Conservation (phyloP, 2,888 invertebrate genomes). For the Pteria penguin region DNA sequence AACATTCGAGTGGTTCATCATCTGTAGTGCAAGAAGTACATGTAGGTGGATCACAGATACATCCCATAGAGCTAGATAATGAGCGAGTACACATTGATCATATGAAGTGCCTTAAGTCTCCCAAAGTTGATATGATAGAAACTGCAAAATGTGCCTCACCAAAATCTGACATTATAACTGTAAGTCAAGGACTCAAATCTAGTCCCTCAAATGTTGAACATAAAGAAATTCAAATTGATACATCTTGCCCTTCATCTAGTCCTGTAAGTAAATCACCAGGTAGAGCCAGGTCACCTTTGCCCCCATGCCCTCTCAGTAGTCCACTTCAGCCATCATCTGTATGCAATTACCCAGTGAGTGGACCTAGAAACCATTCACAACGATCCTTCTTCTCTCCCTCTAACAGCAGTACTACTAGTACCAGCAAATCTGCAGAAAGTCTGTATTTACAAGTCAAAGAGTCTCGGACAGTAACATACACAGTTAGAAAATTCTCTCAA, state of each 20-base stretch:
- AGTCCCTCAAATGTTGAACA: slow-evolving; percentile 30
- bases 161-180: slow-evolving; percentile 5
- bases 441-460: slow-evolving; percentile 77
- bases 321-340: slow-evolving; percentile 17
- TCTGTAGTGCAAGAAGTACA: slow-evolving; percentile 41
- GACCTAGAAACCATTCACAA: slow-evolving; percentile 50
- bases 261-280: slow-evolving; percentile 22
- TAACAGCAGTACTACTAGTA: slow-evolving; percentile 69
- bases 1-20: slow-evolving; percentile 8
- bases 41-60: slow-evolving; percentile 24
- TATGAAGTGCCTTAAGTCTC: slow-evolving; percentile 36
- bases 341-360: slow-evolving; percentile 11
- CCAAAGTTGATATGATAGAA: slow-evolving; percentile 28
- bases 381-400: slow-evolving; percentile 74
- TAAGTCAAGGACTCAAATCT: slow-evolving; percentile 25
- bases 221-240: not conserved
- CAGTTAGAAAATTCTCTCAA: slow-evolving; percentile 74
- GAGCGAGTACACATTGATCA: slow-evolving; percentile 10
- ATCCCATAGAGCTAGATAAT: slow-evolving; percentile 17
- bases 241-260: slow-evolving; percentile 10
- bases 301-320: slow-evolving; percentile 17
- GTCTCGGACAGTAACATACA: slow-evolving; percentile 77
- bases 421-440: slow-evolving; percentile 72
- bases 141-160: slow-evolving; percentile 21
- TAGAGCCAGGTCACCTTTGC: not conserved